phyloP scores from a whole-genome alignment of 2,888 invertebrate species.

The Leptarthrus brevirostris region DNA sequence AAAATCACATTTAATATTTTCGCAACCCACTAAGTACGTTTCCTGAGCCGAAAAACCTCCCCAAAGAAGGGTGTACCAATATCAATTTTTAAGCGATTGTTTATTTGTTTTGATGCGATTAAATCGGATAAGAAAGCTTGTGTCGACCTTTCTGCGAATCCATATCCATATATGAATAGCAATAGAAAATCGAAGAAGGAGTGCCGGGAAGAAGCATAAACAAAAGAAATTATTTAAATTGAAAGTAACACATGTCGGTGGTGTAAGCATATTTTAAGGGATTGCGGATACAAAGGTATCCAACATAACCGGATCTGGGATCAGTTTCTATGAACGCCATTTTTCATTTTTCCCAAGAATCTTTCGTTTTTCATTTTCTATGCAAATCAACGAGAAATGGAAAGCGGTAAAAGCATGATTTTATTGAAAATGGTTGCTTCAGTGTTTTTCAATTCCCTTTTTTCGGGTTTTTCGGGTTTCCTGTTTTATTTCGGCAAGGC shows the following conservation, averaged over 20 bases:
- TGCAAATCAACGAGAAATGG: constrained; percentile 38
- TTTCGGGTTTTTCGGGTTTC: neutral
- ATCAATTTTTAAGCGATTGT: constrained; percentile 12
- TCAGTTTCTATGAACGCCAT: neutral
- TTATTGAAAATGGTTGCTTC: constrained; percentile 30
- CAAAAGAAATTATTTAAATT: constrained; percentile 45
- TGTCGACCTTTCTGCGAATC: constrained; percentile 32
- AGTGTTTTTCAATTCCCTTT: neutral
- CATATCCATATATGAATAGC: constrained; percentile 35
- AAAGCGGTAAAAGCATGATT: constrained; percentile 40
- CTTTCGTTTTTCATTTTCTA: constrained; percentile 30
- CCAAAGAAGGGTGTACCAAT: no score
- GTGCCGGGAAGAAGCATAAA: no score
- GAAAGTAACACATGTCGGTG: constrained; percentile 42
- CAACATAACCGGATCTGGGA: constrained; percentile 25
- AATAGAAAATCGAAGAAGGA: constrained; percentile 1
- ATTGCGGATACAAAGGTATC: neutral
- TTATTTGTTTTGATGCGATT: constrained; percentile 39
- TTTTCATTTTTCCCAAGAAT: constrained; percentile 3
- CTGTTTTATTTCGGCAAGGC: neutral
- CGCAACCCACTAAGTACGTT: no score
- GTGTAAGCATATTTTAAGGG: constrained; percentile 33
- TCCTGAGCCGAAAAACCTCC: no score
- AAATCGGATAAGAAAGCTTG: constrained; percentile 31
- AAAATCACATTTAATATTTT: no score